Conservation (phyloP, 2,888 invertebrate species). For the Stenurella melanura region DNA sequence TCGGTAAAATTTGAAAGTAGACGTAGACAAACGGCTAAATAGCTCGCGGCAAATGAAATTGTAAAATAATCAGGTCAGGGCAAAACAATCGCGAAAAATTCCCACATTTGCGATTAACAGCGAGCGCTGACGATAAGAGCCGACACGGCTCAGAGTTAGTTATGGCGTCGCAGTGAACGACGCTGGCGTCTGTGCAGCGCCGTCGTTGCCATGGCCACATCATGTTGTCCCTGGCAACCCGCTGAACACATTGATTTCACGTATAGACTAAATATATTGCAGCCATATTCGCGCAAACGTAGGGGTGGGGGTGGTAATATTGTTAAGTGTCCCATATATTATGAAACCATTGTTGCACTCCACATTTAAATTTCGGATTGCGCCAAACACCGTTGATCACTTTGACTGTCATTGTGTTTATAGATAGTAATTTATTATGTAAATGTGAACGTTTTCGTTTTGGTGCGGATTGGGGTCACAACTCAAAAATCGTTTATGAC, state of each 20-base stretch:
- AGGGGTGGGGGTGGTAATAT: slow-evolving; percentile 64
- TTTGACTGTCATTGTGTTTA: slow-evolving; percentile 40
- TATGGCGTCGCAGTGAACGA: slow-evolving; percentile 52
- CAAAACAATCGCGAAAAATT: slow-evolving; percentile 55
- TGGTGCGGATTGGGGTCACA: not conserved
- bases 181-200: slow-evolving; percentile 63
- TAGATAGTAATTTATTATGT: slow-evolving; percentile 9
- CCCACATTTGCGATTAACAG: slow-evolving; percentile 51
- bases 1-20: slow-evolving; percentile 26
- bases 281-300: slow-evolving; percentile 55
- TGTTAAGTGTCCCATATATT: slow-evolving; percentile 71
- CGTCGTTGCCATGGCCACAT: slow-evolving; percentile 39
- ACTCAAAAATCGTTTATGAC: slow-evolving; percentile 20
- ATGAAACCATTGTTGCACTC: slow-evolving; percentile 66
- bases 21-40: slow-evolving; percentile 35
- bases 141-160: slow-evolving; percentile 41
- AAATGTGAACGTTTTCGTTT: slow-evolving; percentile 19
- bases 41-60: slow-evolving; percentile 38
- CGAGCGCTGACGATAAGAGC: slow-evolving; percentile 44
- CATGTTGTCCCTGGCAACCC: slow-evolving; percentile 61
- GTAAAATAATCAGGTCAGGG: slow-evolving; percentile 62
- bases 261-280: slow-evolving; percentile 74
- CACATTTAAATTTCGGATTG: slow-evolving; percentile 64
- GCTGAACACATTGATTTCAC: slow-evolving; percentile 73
- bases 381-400: slow-evolving; percentile 54